Percentiles rank a stretch among this genome's conserved stretches.
These are phyloP conservation scores for Casuarius casuarius DNA, from an alignment of 2,113 vertebrate species.

Conservation along the genomic window DNA sequence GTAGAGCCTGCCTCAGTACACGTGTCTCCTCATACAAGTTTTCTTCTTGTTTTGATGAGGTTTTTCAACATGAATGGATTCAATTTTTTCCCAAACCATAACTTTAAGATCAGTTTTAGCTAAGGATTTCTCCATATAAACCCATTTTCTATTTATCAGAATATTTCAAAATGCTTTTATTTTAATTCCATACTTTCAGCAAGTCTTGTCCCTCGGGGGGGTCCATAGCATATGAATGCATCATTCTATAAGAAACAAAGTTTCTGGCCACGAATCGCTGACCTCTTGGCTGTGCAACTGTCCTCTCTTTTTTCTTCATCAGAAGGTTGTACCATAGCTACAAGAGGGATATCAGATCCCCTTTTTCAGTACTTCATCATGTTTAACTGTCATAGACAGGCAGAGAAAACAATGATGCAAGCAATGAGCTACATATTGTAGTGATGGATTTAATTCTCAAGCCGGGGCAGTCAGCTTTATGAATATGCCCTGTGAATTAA, in stretches of 20 bases:
- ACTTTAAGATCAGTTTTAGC: background rate
- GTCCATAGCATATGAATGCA: background rate
- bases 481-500: background rate
- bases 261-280: background rate
- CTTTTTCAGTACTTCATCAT: background rate
- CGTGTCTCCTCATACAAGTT: background rate
- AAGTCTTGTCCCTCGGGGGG: background rate
- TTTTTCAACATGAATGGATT: background rate
- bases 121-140: background rate
- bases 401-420: background rate
- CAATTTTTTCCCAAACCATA: background rate
- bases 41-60: background rate
- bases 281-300: background rate
- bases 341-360: background rate
- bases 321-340: background rate
- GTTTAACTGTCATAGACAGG: background rate
- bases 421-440: background rate
- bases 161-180: background rate
- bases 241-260: background rate
- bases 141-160: background rate
- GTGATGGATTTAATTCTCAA: background rate
- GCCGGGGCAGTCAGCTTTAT: background rate
- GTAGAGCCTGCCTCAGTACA: background rate
- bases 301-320: background rate
- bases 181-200: background rate